phyloP scores from a whole-genome alignment of 2,113 vertebrate genomes.

The Rhinichthys klamathensis region DNA sequence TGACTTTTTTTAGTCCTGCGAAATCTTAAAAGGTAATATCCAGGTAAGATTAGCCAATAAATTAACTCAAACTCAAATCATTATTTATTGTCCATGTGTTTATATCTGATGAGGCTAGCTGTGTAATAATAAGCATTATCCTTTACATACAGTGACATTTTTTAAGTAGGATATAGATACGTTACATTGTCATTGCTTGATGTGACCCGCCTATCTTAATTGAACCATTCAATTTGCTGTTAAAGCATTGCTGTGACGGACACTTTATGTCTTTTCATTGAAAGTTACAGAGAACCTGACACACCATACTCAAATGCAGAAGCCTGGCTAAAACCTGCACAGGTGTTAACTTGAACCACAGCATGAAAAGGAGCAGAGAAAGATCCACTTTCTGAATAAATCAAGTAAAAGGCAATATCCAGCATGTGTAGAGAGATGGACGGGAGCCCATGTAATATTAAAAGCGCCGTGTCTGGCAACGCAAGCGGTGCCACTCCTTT shows the following conservation, averaged over 20 bases:
- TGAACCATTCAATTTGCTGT: background rate
- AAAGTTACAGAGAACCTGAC: conserved; percentile 64
- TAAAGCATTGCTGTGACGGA: conserved; percentile 11
- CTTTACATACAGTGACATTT: background rate
- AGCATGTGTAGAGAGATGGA: conserved; percentile 78
- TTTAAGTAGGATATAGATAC: background rate
- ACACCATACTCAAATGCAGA: conserved; percentile 64
- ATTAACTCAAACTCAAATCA: background rate
- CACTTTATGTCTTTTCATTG: conserved; percentile 48
- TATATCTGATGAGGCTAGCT: background rate
- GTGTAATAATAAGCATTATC: background rate
- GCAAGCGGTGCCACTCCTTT: conserved; percentile 76
- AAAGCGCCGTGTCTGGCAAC: conserved; percentile 79
- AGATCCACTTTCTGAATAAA: conserved; percentile 80
- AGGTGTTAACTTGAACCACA: conserved; percentile 70
- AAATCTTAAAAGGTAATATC: background rate
- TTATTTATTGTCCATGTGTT: background rate
- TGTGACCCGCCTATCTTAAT: background rate
- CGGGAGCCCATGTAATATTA: conserved; percentile 83
- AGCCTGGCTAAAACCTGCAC: conserved; percentile 65
- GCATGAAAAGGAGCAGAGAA: conserved; percentile 65
- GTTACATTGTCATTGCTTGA: background rate
- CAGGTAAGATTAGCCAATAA: background rate
- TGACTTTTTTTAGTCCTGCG: background rate
- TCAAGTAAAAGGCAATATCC: conserved; percentile 82